Evolutionary conservation across 2,888 invertebrate species (phyloP), one percentile per base, ranked within the genome.

Genomic region (Ceramica pisi): DNA sequence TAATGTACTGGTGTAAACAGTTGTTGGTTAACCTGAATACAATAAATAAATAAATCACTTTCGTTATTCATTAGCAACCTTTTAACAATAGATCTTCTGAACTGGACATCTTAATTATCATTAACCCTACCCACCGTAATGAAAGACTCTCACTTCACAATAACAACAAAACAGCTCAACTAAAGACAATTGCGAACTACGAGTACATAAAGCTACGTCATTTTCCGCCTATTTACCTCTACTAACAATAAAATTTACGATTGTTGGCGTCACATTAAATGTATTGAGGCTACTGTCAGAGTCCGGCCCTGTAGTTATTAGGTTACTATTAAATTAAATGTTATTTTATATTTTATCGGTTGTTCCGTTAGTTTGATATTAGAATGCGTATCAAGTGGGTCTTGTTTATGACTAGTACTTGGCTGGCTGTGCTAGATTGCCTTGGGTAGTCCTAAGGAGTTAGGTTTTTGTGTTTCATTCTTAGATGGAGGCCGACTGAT

Each of bases 211-310:
- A 35, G 44, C 64, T 80, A 57, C 67, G 64, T 67, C 38, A 79
- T 46, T 67, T 65, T 53, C 56, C 50, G n/a, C 31, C 35, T 31
- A 44, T 14, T 59, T 31, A n/a, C 46, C 9, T 12, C 59, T 14
- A 59, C 50, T 46, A 51, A 78, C 87, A 41, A 41, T 41, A 41
- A 41, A 89, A 88, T 89, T 87, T 89, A 85, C 81, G 86, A 88
- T 88, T 88, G 86, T 86, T 72, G 81, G 86, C 80, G 86, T 82
- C 69, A 71, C 77, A 85, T 87, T 86, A 80, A 74, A 70, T 81
- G 78, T 59, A 75, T 71, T 48, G 80, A 67, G 80, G 77, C 71
- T 82, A 82, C 74, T 79, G 83, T 78, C 81, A 66, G 59, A 84
- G 74, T 76, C 21, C 64, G 75, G 67, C 71, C 83, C 76, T 80